A percentile compares a stretch with the other conserved stretches of the same genome.
phyloP scores from a whole-genome alignment of 2,113 vertebrate species.

The Spermophilus dauricus region DNA sequence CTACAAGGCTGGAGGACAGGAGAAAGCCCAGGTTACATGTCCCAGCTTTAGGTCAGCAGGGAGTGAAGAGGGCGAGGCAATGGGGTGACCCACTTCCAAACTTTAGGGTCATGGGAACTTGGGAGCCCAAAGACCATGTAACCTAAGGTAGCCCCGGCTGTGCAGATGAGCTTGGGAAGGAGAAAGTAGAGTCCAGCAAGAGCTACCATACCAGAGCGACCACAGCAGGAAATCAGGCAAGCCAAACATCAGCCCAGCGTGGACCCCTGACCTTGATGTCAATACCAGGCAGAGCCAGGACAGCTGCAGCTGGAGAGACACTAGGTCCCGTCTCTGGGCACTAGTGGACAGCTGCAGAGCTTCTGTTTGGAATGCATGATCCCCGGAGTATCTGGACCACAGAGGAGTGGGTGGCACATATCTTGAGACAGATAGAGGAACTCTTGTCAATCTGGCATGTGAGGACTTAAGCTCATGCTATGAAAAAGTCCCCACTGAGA shows the following conservation, averaged over 20 bases:
- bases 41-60: background rate
- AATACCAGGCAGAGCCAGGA: too few species aligned
- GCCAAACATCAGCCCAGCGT: background rate
- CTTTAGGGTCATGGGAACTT: too few species aligned
- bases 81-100: too few species aligned
- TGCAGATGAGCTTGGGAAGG: background rate
- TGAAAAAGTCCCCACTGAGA: background rate
- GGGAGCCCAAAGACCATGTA: background rate
- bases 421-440: background rate
- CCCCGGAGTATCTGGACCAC: background rate
- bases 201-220: accelerated
- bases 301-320: background rate
- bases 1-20: too few species aligned
- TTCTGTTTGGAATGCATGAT: background rate
- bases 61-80: too few species aligned
- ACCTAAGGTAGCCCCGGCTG: too few species aligned
- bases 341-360: too few species aligned
- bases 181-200: background rate
- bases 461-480: background rate
- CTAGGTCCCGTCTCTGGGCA: background rate
- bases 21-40: too few species aligned
- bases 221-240: background rate
- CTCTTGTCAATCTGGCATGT: background rate
- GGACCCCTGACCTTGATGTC: too few species aligned
- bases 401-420: background rate